Evolutionary conservation across 2,888 invertebrate genomes (phyloP).

Genomic region (Dinocampus coccinellae): DNA sequence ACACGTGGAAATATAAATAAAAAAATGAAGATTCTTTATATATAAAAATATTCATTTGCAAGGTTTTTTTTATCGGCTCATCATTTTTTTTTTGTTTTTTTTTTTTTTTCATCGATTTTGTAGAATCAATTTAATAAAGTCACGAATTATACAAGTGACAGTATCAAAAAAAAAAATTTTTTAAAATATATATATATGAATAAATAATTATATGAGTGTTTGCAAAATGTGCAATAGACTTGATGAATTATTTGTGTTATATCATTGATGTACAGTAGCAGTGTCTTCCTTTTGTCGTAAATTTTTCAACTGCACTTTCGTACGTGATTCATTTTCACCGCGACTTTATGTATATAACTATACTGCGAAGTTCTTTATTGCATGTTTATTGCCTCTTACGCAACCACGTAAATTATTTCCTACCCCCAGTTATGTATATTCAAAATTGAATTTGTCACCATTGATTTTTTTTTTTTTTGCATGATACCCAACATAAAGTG

Average conservation of each 20-base stretch:
- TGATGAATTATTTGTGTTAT: constrained; percentile 39
- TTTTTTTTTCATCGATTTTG: background rate
- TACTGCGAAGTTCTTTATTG: constrained; percentile 41
- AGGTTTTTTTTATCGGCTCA: background rate
- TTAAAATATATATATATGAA: too few species aligned
- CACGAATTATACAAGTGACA: too few species aligned
- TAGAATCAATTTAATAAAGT: background rate
- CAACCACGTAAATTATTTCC: constrained; percentile 30
- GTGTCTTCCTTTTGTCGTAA: constrained; percentile 33
- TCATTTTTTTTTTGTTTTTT: background rate
- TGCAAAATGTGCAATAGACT: constrained; percentile 30
- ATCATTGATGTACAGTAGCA: constrained; percentile 19
- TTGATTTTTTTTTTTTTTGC: constrained; percentile 4
- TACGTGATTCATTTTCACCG: constrained; percentile 20
- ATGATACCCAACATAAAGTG: background rate
- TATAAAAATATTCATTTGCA: background rate
- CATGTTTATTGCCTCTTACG: constrained; percentile 34
- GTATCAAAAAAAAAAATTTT: background rate
- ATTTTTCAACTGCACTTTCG: constrained; percentile 24
- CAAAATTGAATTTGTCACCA: background rate
- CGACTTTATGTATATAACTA: constrained; percentile 19
- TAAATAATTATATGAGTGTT: constrained; percentile 31
- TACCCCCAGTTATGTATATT: constrained; percentile 22
- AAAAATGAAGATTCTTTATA: background rate
- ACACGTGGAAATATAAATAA: too few species aligned